Conservation (phyloP, 1,140 invertebrate species). For the Eubasilissa regina region DNA sequence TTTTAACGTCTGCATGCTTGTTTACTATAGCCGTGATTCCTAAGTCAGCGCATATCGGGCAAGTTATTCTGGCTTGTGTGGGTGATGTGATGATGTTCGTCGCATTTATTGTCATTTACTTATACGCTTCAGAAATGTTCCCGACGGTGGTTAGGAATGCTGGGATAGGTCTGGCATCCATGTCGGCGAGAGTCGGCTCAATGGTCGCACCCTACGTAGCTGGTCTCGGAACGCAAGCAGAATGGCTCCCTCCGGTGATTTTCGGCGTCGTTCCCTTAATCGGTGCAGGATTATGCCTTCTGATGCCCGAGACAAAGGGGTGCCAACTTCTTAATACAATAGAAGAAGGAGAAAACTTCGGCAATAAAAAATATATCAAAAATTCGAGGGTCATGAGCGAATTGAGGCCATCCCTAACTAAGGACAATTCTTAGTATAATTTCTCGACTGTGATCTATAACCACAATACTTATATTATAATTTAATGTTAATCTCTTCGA, state of each 20-base stretch:
- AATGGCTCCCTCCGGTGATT: conserved; percentile 77
- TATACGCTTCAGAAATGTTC: conserved; percentile 80
- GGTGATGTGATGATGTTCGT: conserved; percentile 81
- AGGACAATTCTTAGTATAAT: background rate
- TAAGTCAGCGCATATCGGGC: conserved; percentile 68
- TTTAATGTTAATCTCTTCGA: no score
- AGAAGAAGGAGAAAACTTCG: conserved; percentile 84
- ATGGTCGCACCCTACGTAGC: conserved; percentile 79
- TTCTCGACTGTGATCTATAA: conserved; percentile 34
- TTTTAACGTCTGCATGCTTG: conserved; percentile 73
- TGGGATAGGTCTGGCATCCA: conserved; percentile 78
- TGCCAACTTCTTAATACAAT: conserved; percentile 83
- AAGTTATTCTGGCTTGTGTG: conserved; percentile 74
- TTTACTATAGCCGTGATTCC: conserved; percentile 73
- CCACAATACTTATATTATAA: no score
- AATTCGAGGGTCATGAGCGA: conserved; percentile 26
- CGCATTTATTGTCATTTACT: conserved; percentile 78
- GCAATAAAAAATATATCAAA: conserved; percentile 68
- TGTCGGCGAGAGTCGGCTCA: conserved; percentile 79
- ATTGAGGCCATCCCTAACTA: conserved; percentile 13
- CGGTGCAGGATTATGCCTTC: conserved; percentile 76
- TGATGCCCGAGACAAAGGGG: conserved; percentile 84
- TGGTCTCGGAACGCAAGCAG: conserved; percentile 65
- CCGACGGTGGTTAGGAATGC: conserved; percentile 80
- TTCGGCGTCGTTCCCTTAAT: conserved; percentile 79